Percentiles rank a stretch among this genome's conserved stretches.
Evolutionary conservation across 1,140 invertebrate species (phyloP).

Genomic region (Drosophila kikkawai): DNA sequence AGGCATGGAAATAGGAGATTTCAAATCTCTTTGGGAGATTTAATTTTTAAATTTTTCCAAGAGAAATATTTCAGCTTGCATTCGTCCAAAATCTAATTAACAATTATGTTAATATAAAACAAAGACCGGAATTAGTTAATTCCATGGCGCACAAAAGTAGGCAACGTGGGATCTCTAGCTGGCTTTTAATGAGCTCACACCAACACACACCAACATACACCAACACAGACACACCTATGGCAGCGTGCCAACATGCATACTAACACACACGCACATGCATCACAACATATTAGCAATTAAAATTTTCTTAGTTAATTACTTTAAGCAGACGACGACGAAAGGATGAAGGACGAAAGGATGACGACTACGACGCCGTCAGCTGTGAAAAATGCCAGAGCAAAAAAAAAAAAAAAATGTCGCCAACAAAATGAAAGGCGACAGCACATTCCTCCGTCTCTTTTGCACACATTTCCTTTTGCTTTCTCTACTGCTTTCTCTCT

Average conservation of each 20-base stretch:
- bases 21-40: not conserved
- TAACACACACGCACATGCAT: constrained; percentile 66
- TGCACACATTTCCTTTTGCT: not conserved
- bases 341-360: constrained; percentile 35
- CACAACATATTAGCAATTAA: constrained; percentile 85
- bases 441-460: constrained; percentile 3
- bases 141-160: constrained; percentile 64
- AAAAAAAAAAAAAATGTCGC: constrained; percentile 58
- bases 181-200: constrained; percentile 69
- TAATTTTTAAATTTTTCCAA: not conserved
- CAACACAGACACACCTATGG: not conserved
- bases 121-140: constrained; percentile 62
- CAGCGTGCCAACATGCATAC: constrained; percentile 40
- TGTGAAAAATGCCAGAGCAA: constrained; percentile 10
- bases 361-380: constrained; percentile 26
- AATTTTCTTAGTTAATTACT: constrained; percentile 85
- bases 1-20: not conserved
- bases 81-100: constrained; percentile 30
- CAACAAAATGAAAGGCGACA: constrained; percentile 74
- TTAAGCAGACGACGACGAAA: constrained; percentile 74
- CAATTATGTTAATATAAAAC: constrained; percentile 42
- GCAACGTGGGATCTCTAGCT: constrained; percentile 46
- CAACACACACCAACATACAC: not conserved
- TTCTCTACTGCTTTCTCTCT: not conserved
- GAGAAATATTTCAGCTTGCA: too few species aligned